Evolutionary conservation across 2,797 vertebrate species (phyloP), one percentile per base, ranked within the genome.

Genomic region (Potorous gilbertii): DNA sequence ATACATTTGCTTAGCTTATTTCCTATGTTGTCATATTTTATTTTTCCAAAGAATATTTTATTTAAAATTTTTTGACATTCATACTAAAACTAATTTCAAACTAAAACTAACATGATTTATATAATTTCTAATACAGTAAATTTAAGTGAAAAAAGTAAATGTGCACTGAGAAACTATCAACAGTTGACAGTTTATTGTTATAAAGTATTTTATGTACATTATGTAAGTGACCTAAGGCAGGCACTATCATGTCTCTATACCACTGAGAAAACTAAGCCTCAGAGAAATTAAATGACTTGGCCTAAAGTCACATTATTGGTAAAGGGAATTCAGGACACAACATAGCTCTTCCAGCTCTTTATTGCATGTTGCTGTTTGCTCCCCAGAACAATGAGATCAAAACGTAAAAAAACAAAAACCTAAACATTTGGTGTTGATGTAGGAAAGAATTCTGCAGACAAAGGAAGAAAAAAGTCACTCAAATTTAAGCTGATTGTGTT

Each of bases 71-170:
- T 55, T 90, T 93, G 55, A 54, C 46, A 40, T 6, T 40, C 12
- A 74, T 54, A 92, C 54, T 56, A 93, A 93, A 59, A 95, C 2
- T 93, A 56, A 95, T 92, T 92, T 92, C 57, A 56, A 56, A 56
- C 56, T 56, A 56, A 56, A 56, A 56, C 56, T 74, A 92, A 54
- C 13, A 94, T 5, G 93, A 28, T 66, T 81, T 54, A 34, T 5
- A 34, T 5, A 18, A 29, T 59, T 91, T 66, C 50, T 12, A 59
- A 56, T 59, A 5, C 11, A 91, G 92, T 28, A 8, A 74, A 92
- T 31, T 46, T 40, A 90, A 94, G 59, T 46, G 40, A 87, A 87
- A 81, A 87, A 90, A 55, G 14, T 31, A 57, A 90, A 94, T 5
- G 62, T 18, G 57, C 24, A 62, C 9, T 50, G 14, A 95, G 95